These are phyloP conservation scores for Pangasius macronema DNA, from an alignment of 2,797 vertebrate species.

Conservation along the genomic window DNA sequence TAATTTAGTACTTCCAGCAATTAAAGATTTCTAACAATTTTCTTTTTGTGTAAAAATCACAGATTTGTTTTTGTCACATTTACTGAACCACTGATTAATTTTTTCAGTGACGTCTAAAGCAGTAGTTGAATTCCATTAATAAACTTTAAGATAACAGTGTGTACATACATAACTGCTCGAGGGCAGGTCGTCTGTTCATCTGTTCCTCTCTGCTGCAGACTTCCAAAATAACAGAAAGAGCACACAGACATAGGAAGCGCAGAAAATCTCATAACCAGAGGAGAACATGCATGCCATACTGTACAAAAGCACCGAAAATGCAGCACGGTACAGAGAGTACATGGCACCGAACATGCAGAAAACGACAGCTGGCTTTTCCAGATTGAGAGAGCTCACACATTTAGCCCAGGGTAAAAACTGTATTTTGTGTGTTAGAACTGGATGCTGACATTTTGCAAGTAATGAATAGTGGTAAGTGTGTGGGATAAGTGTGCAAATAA, in stretches of 20 bases:
- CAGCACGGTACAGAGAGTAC: background rate
- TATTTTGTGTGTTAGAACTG: conserved; percentile 32
- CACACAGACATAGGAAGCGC: background rate
- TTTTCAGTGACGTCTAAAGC: background rate
- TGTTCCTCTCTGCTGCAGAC: background rate
- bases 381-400: conserved; percentile 19
- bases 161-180: background rate
- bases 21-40: background rate
- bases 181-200: conserved; percentile 8
- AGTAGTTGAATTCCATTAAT: background rate
- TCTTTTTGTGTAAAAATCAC: background rate
- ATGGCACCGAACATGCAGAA: conserved; percentile 5
- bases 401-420: conserved; percentile 22
- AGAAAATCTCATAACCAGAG: background rate
- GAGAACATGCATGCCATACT: conserved; percentile 1
- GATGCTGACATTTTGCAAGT: conserved; percentile 49
- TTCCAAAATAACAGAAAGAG: background rate
- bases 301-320: background rate
- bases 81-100: background rate
- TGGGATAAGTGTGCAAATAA: conserved; percentile 43
- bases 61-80: background rate
- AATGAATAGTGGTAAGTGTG: conserved; percentile 33
- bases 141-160: background rate
- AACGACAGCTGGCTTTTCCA: conserved; percentile 28
- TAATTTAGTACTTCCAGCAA: background rate